phyloP scores from a whole-genome alignment of 2,113 vertebrate species.

The Tragelaphus strepsiceros region DNA sequence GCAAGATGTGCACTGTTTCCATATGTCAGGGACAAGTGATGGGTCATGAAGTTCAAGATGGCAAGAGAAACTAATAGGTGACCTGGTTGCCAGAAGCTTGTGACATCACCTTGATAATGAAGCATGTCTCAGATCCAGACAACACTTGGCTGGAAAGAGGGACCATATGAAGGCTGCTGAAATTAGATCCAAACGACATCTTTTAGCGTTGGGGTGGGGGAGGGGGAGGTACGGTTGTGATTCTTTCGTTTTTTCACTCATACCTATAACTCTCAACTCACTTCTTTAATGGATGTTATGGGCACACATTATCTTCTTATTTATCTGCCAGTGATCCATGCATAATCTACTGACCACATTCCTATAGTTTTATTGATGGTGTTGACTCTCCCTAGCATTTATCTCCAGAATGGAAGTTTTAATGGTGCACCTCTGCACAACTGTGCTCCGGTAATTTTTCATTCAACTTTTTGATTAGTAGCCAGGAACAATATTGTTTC shows the following conservation, averaged over 20 bases:
- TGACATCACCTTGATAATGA: constrained; percentile 53
- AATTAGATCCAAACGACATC: neutral
- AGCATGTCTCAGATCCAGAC: constrained; percentile 38
- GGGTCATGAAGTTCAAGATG: constrained; percentile 61
- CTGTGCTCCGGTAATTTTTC: constrained; percentile 33
- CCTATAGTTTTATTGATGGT: neutral
- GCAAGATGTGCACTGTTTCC: constrained; percentile 37
- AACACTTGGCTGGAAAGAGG: neutral
- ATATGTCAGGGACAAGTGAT: constrained; percentile 52
- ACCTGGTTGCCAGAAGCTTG: neutral
- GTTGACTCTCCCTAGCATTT: neutral
- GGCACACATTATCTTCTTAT: neutral
- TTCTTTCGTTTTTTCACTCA: neutral
- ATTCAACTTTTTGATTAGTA: constrained; percentile 40
- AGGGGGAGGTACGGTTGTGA: neutral
- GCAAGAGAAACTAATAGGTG: constrained; percentile 40
- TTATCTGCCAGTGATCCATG: neutral
- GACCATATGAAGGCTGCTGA: neutral
- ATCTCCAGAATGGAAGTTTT: constrained; percentile 30
- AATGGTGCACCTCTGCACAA: constrained; percentile 26
- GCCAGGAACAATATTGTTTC: constrained; percentile 65
- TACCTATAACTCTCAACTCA: neutral
- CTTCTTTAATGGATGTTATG: neutral
- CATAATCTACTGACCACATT: neutral
- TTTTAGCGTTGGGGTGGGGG: neutral